Conservation (phyloP, 2,888 invertebrate species). For the Plusia festucae region DNA sequence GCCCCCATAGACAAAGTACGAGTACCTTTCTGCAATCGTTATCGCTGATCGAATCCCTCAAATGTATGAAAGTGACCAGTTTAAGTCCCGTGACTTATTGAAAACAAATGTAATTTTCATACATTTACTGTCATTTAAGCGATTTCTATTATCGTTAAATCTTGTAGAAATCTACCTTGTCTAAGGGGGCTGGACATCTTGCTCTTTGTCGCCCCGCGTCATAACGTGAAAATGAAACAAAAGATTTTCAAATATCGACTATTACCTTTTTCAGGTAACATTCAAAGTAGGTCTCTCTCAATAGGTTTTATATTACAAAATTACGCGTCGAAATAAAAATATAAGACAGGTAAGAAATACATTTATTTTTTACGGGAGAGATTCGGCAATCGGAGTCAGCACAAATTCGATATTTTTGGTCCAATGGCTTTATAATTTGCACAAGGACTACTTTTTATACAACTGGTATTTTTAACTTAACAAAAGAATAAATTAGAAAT, state of each 20-base stretch:
- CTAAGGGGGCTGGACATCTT: too few species aligned
- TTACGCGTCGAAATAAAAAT: conserved; percentile 15
- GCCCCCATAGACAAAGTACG: too few species aligned
- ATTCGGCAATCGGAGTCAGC: conserved; percentile 13
- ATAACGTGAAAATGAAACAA: neutral
- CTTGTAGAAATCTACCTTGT: too few species aligned
- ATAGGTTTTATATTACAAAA: neutral
- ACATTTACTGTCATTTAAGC: too few species aligned
- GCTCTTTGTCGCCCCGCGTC: too few species aligned
- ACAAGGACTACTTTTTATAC: neutral
- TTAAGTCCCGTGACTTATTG: too few species aligned
- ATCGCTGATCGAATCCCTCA: too few species aligned
- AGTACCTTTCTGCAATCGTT: too few species aligned
- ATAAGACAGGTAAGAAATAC: neutral
- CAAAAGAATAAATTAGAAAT: too few species aligned
- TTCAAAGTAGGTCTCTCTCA: conserved; percentile 12
- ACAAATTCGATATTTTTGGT: conserved; percentile 17
- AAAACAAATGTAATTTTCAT: too few species aligned
- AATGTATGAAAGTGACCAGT: too few species aligned
- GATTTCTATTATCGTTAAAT: too few species aligned
- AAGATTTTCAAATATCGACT: conserved; percentile 5
- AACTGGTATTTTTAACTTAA: neutral
- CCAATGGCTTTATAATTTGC: neutral
- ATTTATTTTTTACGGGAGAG: conserved; percentile 14
- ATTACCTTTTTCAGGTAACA: conserved; percentile 7